phyloP scores from a whole-genome alignment of 2,113 vertebrate genomes.

The Heloderma charlesbogerti region DNA sequence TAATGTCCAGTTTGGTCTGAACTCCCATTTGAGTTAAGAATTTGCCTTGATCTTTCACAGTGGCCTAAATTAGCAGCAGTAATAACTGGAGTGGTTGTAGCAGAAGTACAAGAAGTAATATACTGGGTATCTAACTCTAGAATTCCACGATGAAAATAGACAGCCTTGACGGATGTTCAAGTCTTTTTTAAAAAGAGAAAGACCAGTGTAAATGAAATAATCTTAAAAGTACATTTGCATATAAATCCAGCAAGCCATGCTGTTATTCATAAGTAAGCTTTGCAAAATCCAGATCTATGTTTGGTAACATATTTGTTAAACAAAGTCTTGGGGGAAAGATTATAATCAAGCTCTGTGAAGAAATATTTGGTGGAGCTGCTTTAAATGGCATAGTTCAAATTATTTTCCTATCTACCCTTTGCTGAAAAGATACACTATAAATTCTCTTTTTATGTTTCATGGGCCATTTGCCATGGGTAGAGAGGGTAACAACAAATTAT shows the following conservation, averaged over 20 bases:
- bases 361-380: neutral
- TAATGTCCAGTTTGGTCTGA: neutral
- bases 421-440: slow-evolving; percentile 42
- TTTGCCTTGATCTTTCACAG: neutral
- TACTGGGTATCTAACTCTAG: neutral
- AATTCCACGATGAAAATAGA: neutral
- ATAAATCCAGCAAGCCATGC: neutral
- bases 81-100: neutral
- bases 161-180: neutral
- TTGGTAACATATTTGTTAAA: neutral
- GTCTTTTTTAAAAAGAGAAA: neutral
- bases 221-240: neutral
- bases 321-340: neutral
- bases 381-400: slow-evolving; percentile 6
- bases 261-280: neutral
- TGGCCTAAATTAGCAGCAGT: neutral
- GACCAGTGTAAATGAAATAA: neutral
- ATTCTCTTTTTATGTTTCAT: slow-evolving; percentile 63
- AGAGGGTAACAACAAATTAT: slow-evolving; percentile 63
- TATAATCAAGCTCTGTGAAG: fast-evolving
- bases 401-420: slow-evolving; percentile 53
- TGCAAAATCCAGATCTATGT: neutral
- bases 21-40: neutral
- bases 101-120: neutral
- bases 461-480: slow-evolving; percentile 57